Evolutionary conservation across 1,140 invertebrate species (phyloP).

Genomic region (Saccostrea glomerata): DNA sequence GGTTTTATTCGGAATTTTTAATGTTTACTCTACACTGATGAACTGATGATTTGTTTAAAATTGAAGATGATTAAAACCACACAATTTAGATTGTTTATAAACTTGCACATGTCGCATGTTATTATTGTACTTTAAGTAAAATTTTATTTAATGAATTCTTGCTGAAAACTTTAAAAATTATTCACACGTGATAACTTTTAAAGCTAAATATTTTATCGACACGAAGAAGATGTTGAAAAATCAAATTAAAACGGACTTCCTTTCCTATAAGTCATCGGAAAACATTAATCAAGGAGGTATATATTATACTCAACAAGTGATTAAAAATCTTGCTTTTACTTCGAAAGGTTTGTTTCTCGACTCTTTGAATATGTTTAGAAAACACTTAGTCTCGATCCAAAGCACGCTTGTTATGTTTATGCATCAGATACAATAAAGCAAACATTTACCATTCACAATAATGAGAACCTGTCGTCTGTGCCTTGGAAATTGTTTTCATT

Average conservation of each 20-base stretch:
- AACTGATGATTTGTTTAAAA: not conserved
- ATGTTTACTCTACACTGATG: not conserved
- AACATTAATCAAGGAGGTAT: conserved; percentile 28
- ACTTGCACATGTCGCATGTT: not conserved
- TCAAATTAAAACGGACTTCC: not conserved
- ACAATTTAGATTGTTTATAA: not conserved
- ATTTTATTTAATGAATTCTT: not conserved
- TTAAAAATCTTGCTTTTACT: conserved; percentile 35
- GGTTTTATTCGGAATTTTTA: not conserved
- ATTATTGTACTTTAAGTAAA: not conserved
- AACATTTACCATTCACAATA: conserved; percentile 41
- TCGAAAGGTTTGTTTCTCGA: conserved; percentile 37
- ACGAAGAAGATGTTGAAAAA: conserved; percentile 15
- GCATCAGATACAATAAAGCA: conserved; percentile 46
- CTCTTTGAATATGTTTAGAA: conserved; percentile 38
- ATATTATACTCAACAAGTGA: conserved; percentile 37
- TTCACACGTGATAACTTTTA: not conserved
- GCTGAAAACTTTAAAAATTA: not conserved
- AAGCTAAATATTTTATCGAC: conserved; percentile 29
- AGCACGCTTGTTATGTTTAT: conserved; percentile 40
- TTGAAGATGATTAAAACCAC: not conserved
- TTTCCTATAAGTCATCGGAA: conserved; percentile 36
- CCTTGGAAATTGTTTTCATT: conserved; percentile 43
- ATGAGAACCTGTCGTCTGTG: conserved; percentile 43
- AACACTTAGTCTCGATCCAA: conserved; percentile 37